Evolutionary conservation across 2,797 vertebrate species (phyloP).

Genomic region (Diplodus puntazzo): DNA sequence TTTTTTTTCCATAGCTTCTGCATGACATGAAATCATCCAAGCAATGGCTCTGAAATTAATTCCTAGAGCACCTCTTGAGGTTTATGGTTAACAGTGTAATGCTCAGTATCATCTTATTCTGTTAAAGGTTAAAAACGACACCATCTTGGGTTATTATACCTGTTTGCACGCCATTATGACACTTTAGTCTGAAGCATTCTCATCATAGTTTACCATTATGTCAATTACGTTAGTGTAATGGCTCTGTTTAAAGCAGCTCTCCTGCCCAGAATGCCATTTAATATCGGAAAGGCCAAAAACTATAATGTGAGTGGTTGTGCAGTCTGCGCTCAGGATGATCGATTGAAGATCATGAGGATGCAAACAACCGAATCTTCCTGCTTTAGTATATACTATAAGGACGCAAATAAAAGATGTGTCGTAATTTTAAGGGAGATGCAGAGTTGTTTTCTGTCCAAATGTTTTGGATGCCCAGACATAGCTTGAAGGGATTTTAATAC

Average conservation of each 20-base stretch:
- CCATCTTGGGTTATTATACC: constrained; percentile 20
- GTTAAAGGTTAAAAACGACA: constrained; percentile 44
- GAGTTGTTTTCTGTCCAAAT: constrained; percentile 6
- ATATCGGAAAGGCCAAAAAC: constrained; percentile 17
- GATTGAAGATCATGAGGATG: constrained; percentile 24
- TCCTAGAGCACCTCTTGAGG: background rate
- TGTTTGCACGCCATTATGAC: constrained; percentile 30
- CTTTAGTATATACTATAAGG: background rate
- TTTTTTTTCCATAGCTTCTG: constrained; percentile 17
- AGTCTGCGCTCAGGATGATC: constrained; percentile 10
- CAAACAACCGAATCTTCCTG: background rate
- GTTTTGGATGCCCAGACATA: background rate
- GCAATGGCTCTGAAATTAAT: constrained; percentile 21
- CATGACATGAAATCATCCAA: constrained; percentile 10
- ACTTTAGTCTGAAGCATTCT: constrained; percentile 20
- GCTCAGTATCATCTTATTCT: constrained; percentile 19
- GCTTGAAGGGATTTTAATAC: background rate
- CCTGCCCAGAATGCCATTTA: constrained; percentile 8
- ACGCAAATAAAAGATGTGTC: constrained; percentile 1
- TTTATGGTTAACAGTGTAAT: constrained; percentile 23
- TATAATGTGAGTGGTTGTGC: constrained; percentile 10
- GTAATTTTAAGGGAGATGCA: background rate
- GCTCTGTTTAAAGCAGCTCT: constrained; percentile 21
- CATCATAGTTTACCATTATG: constrained; percentile 41
- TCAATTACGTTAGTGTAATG: constrained; percentile 24